Conservation (phyloP, 2,797 vertebrate species). For the Manis javanica region DNA sequence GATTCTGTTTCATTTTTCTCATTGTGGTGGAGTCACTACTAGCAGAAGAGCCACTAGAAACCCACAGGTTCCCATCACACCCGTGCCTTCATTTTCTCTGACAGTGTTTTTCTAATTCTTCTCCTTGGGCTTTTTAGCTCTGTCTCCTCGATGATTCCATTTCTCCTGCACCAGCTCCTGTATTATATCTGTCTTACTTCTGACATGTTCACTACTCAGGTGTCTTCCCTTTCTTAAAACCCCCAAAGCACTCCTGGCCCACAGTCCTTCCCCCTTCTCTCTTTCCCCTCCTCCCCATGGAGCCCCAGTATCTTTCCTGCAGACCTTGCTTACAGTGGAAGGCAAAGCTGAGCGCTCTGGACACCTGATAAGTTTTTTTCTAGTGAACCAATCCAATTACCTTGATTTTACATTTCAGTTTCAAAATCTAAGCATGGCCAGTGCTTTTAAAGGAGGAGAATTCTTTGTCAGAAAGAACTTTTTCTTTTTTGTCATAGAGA, state of each 20-base stretch:
- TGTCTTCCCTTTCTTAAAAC: neutral
- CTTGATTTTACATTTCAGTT: neutral
- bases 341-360: neutral
- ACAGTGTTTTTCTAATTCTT: neutral
- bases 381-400: neutral
- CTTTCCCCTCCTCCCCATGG: neutral
- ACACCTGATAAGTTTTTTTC: neutral
- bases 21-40: neutral
- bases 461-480: neutral
- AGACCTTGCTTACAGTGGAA: neutral
- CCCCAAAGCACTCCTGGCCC: neutral
- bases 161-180: neutral
- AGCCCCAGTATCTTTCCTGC: neutral
- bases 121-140: neutral
- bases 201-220: neutral
- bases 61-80: neutral
- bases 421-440: neutral
- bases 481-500: neutral
- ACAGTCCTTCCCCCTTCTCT: fast-evolving
- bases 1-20: neutral
- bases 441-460: neutral
- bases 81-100: neutral
- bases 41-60: neutral
- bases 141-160: neutral
- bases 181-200: neutral